Conservation (phyloP, 2,888 invertebrate genomes). For the Seira musarum region DNA sequence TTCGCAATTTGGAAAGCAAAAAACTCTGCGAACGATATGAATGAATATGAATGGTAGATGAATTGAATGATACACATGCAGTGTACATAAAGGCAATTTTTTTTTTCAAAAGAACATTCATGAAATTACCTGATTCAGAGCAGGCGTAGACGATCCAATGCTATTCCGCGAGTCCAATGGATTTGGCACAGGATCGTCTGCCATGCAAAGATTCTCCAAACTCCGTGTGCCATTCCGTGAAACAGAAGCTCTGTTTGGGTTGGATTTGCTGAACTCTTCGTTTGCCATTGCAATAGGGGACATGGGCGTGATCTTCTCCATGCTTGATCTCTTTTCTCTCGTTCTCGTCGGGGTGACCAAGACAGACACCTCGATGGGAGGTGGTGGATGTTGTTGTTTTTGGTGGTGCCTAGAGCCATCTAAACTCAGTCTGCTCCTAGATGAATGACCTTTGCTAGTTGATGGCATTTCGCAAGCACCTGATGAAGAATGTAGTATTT, state of each 20-base stretch:
- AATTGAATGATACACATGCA: no score
- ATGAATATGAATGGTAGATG: no score
- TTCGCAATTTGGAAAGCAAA: neutral
- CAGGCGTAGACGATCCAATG: constrained; percentile 68
- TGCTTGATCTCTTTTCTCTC: constrained; percentile 65
- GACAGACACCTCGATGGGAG: constrained; percentile 68
- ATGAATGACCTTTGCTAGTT: constrained; percentile 32
- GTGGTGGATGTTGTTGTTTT: constrained; percentile 52
- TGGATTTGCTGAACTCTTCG: constrained; percentile 42
- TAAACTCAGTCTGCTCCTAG: constrained; percentile 45
- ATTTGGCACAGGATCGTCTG: constrained; percentile 49
- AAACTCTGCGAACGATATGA: neutral
- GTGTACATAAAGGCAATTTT: no score
- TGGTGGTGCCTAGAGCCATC: constrained; percentile 37
- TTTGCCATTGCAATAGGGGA: constrained; percentile 33
- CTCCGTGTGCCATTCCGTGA: constrained; percentile 66
- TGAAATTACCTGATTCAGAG: constrained; percentile 67
- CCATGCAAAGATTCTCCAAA: constrained; percentile 68
- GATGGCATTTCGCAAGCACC: constrained; percentile 29
- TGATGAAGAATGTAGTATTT: constrained; percentile 40
- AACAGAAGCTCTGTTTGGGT: constrained; percentile 45
- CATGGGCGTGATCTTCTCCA: constrained; percentile 63
- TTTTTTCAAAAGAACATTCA: no score
- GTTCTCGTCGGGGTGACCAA: constrained; percentile 64
- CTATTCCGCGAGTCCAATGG: constrained; percentile 40